Conservation (phyloP, 2,113 vertebrate species). For the Prunella fulvescens region DNA sequence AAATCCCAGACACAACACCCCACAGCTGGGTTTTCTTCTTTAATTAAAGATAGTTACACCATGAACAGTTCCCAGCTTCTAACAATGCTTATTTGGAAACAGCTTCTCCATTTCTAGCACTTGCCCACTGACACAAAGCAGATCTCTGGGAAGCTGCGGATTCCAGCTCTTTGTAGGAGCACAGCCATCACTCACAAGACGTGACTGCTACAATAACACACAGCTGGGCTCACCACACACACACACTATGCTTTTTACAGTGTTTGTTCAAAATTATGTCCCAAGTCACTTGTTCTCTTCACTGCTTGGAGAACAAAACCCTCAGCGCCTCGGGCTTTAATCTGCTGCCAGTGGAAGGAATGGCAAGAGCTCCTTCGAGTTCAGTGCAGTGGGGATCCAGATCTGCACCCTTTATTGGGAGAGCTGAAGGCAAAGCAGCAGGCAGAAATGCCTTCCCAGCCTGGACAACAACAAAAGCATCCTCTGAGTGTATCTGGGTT, state of each 20-base stretch:
- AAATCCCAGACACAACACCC: not conserved
- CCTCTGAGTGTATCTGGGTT: not conserved
- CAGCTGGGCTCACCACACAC: not conserved
- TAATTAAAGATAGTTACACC: not conserved
- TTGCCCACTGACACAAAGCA: not conserved
- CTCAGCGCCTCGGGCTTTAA: rapidly evolving
- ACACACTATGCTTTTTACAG: not conserved
- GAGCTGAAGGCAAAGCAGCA: not conserved
- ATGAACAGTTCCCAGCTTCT: not conserved
- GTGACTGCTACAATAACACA: not conserved
- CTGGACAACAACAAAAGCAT: not conserved
- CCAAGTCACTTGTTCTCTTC: not conserved
- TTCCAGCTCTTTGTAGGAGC: not conserved
- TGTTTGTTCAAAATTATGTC: not conserved
- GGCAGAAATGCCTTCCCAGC: not conserved
- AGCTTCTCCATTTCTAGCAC: not conserved
- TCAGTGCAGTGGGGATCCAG: not conserved
- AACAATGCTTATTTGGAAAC: not conserved
- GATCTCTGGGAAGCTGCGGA: not conserved
- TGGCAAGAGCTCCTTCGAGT: not conserved
- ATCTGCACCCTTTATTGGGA: not conserved
- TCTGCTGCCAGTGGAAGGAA: not conserved
- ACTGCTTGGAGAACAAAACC: not conserved
- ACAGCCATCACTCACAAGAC: not conserved
- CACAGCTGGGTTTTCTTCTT: not conserved